These are phyloP conservation scores for Sceloporus tristichus DNA, from an alignment of 2,113 vertebrate species.

Conservation along the genomic window DNA sequence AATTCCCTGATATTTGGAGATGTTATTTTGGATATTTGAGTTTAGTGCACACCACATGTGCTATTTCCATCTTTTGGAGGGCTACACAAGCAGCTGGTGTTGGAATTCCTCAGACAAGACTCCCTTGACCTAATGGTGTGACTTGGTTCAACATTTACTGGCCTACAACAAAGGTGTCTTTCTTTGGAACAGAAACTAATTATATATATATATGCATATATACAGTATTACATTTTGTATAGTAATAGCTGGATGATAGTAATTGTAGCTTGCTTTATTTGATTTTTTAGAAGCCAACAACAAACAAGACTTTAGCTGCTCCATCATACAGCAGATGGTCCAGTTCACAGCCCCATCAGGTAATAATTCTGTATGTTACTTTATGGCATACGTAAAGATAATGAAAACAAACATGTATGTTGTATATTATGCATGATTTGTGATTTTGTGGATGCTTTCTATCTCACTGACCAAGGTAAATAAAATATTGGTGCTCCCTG, in stretches of 20 bases:
- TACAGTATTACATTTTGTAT: neutral
- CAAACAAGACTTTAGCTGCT: constrained; percentile 79
- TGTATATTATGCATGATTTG: neutral
- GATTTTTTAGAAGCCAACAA: constrained; percentile 74
- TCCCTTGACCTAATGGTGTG: neutral
- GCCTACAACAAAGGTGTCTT: neutral
- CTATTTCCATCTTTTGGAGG: neutral
- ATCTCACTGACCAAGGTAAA: neutral
- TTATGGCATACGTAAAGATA: neutral
- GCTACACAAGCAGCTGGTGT: no score
- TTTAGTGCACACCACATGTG: neutral
- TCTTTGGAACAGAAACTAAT: neutral
- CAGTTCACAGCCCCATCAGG: constrained; percentile 86
- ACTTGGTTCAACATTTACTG: neutral
- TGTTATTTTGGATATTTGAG: neutral
- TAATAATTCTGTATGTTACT: constrained; percentile 75
- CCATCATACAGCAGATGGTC: constrained; percentile 90
- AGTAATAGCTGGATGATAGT: constrained; percentile 4
- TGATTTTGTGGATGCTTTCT: neutral
- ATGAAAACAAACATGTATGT: neutral
- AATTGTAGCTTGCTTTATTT: constrained; percentile 44
- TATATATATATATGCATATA: neutral
- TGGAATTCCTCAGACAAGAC: neutral
- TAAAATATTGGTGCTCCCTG: neutral
- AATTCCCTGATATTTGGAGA: no score